Evolutionary conservation across 1,140 invertebrate genomes (phyloP), one percentile per base, ranked within the genome.

Genomic region (Heliconius eleuchia): DNA sequence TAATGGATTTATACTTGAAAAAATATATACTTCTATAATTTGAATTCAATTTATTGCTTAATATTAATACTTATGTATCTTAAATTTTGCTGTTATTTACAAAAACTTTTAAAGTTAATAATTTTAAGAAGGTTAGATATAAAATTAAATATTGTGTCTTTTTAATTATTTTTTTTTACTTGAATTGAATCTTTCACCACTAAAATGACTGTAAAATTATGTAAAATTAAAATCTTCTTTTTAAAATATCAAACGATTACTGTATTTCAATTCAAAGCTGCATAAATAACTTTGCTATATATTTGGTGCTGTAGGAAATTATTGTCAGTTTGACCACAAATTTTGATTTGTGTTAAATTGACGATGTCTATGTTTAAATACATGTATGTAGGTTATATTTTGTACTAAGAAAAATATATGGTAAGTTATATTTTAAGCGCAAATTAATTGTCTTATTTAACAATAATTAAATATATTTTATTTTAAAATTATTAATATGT

Each of bases 341-440:
- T 23, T 34, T 37, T 18, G 1, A 70, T 85, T 92, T 91, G 83
- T 76, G 91, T 92, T 86, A 80, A 90, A 88, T 83, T 92, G 91
- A 92, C 91, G 91, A 92, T 87, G 82, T 76, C 16, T 34, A 76
- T 52, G 57, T 66, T 52, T 82, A 19, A 19, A 52, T 52, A 52
- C 1, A 52, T 19, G 60, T 76, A 52, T 52, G 76, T 74, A 60
- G 50, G 70, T 72, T 74, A 46, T 1, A 50, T 57, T 66, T 60
- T 73, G 19, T 77, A 77, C 72, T 73, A 73, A 42, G n/a, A 18
- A 19, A 5, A 0, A 9, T 42, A 72, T 23, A 2, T 72, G 2
- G 3, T 66, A 66, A 13, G n/a, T 60, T 60, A 46, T 66, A 30
- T 16, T 9, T 57, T 66, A 16, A 66, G 23, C 16, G 60, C 60